A percentile compares a stretch with the other conserved stretches of the same genome.
phyloP scores from a whole-genome alignment of 2,797 vertebrate species.

The Chloroceryle amazona region DNA sequence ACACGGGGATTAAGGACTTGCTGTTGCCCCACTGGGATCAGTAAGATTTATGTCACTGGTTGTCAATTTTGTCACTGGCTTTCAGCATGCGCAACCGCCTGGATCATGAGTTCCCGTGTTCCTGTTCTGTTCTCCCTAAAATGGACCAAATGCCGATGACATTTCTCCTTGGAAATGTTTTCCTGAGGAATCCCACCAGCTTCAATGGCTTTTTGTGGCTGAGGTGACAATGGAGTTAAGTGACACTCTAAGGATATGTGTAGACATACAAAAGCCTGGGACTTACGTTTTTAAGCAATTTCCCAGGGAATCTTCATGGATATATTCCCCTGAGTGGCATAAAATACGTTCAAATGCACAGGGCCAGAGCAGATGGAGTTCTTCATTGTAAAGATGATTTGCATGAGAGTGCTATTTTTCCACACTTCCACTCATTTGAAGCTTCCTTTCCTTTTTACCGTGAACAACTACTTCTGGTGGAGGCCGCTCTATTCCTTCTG shows the following conservation, averaged over 20 bases:
- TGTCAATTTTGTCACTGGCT: background rate
- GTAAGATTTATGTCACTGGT: background rate
- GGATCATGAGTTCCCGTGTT: background rate
- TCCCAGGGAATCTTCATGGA: background rate
- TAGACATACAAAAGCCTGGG: background rate
- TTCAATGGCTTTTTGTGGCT: background rate
- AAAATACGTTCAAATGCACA: background rate
- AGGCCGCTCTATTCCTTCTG: background rate
- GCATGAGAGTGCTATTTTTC: constrained; percentile 8
- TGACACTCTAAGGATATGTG: background rate
- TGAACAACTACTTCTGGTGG: background rate
- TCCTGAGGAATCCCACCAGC: background rate
- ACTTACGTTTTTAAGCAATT: background rate
- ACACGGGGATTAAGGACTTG: constrained; percentile 1
- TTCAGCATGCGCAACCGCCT: background rate
- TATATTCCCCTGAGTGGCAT: background rate
- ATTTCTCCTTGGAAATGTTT: constrained; percentile 8
- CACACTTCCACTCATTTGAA: background rate
- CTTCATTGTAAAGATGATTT: background rate
- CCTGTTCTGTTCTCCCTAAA: background rate
- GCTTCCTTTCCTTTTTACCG: background rate
- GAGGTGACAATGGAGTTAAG: background rate
- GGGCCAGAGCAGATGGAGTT: background rate
- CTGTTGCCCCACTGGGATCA: constrained; percentile 34
- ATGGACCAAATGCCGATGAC: background rate